Evolutionary conservation across 2,888 invertebrate genomes (phyloP), one percentile per base, ranked within the genome.

Genomic region (Mycalesis mineus): DNA sequence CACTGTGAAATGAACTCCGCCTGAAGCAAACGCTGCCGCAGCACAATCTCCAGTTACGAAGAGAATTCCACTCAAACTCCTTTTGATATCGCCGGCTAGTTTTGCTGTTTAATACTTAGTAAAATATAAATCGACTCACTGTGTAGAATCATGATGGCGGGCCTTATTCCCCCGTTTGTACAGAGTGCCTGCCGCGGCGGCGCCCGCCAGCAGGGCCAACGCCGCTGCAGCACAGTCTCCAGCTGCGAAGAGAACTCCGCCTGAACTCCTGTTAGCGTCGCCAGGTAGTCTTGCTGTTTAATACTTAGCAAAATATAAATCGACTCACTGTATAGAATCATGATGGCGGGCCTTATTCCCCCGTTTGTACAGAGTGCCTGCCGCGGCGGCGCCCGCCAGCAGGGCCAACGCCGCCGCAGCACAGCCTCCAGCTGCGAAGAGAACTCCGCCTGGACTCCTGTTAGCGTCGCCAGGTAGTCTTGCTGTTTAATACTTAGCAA

Each of bases 21-120:
- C 11, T 93, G 95, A 54, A 95, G 93, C 91, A 48, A 94, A 85
- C 50, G 95, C 91, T 11, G 93, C 95, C 54, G 95, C 93, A 0
- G 95, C 95, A 81, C 95, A 95, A 36, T 95, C 96, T 0, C 95
- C 95, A 0, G 95, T 96, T 3, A 96, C 94, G 73, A 96, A 94
- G 59, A 95, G 82, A 1, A 94, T 93, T 0, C 93, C 93, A 17
- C 93, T 92, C 13, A 93, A 91, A 28, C 91, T 91, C 29, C 91
- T 88, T 28, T 92, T 81, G 0, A 92, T 92, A 62, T 93, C 94
- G 5, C 94, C 93, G 42, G 94, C 93, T 52, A 94, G 78, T 5
- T 92, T 91, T n/a, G 94, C 91, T 0, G 94, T 94, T 68, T 94
- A n/a, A n/a, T n/a, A n/a, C n/a, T n/a, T n/a, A n/a, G n/a, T n/a